Evolutionary conservation across 2,113 vertebrate genomes (phyloP).

Genomic region (Cyphomyrus discorhynchus): DNA sequence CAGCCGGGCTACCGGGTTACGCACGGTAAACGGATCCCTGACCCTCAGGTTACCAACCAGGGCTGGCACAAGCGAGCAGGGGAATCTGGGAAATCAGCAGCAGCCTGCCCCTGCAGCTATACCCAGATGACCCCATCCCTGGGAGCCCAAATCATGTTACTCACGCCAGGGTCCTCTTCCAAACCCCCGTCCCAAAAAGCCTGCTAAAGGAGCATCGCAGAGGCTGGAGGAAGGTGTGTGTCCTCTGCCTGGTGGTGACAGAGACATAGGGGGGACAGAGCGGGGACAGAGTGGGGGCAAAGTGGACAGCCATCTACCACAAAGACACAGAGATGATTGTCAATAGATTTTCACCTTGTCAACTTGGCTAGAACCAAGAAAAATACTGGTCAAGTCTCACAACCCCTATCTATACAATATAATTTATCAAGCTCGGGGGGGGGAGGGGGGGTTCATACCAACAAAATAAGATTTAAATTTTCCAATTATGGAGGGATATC

Average conservation of each 20-base stretch:
- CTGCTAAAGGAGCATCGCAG: neutral
- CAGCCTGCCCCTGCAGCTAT: neutral
- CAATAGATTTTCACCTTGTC: too few relatives aligned
- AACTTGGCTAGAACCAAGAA: neutral
- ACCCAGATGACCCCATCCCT: neutral
- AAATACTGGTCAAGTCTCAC: neutral
- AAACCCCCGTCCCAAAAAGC: neutral
- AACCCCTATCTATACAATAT: neutral
- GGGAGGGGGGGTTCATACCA: too few relatives aligned
- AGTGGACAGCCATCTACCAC: neutral
- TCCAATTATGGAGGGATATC: neutral
- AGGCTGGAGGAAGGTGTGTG: neutral
- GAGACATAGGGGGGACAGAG: neutral
- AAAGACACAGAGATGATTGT: neutral
- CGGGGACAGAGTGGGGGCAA: too few relatives aligned
- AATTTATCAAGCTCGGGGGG: neutral
- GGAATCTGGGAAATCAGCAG: neutral
- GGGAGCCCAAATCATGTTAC: neutral
- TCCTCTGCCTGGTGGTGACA: neutral
- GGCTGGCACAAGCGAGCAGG: neutral
- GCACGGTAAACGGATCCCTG: neutral
- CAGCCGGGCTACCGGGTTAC: neutral
- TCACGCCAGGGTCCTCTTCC: neutral
- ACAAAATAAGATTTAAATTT: neutral
- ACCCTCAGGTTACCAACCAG: neutral